Conservation (phyloP, 1,140 invertebrate species). For the Bombus superbus region DNA sequence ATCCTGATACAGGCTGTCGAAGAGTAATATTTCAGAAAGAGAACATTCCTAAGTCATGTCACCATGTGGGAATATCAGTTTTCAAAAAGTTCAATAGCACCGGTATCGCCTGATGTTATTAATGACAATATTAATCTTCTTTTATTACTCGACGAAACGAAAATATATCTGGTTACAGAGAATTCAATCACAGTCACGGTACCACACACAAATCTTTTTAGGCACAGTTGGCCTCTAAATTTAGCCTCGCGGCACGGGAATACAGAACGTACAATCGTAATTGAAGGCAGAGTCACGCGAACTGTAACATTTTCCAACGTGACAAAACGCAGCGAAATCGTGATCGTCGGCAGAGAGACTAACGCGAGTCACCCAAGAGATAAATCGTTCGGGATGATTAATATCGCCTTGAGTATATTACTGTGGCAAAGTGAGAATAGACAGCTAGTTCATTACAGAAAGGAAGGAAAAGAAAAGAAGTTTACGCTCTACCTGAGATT, state of each 20-base stretch:
- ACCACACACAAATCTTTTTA: not conserved
- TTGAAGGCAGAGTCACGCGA: conserved; percentile 10
- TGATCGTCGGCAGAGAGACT: not conserved
- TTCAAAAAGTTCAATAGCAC: too few species aligned
- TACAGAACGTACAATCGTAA: not conserved
- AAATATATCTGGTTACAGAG: not conserved
- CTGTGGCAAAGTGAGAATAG: not conserved
- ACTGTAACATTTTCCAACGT: not conserved
- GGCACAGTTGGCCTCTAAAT: conserved; percentile 5
- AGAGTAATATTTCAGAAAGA: not conserved
- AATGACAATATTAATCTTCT: not conserved
- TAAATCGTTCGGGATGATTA: not conserved
- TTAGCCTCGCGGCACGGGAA: not conserved
- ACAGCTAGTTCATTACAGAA: not conserved
- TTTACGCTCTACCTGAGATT: not conserved
- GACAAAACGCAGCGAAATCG: not conserved
- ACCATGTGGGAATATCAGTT: not conserved
- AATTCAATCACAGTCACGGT: not conserved
- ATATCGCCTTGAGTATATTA: not conserved
- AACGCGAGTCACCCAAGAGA: not conserved
- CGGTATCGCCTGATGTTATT: too few species aligned
- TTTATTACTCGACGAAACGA: not conserved
- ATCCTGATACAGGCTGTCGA: not conserved
- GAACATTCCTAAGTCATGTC: not conserved
- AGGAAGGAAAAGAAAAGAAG: not conserved